A percentile compares a stretch with the other conserved stretches of the same genome.
Conservation (phyloP, 1,140 invertebrate genomes). For the Steinernema khuongi region DNA sequence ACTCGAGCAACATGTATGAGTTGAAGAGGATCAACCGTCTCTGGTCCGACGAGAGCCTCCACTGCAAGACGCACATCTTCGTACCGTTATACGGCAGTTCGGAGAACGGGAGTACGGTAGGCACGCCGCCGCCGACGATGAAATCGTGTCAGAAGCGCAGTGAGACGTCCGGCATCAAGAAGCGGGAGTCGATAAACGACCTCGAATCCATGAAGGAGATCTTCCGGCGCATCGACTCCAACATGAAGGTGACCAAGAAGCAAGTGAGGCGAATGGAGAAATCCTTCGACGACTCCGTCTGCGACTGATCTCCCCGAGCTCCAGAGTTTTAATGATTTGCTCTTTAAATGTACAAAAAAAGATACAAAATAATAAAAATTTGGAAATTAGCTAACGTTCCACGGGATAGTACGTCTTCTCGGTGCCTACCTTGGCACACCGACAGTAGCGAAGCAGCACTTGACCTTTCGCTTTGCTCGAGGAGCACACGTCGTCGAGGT, state of each 20-base stretch:
- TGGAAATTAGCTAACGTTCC: too few relatives aligned
- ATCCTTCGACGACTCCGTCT: background rate
- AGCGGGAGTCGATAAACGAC: background rate
- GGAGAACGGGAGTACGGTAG: background rate
- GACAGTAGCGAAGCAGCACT: background rate
- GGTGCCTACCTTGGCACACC: background rate
- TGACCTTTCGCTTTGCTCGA: background rate
- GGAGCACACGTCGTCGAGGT: background rate
- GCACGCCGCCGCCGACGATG: background rate
- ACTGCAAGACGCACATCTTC: constrained; percentile 2
- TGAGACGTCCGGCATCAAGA: background rate
- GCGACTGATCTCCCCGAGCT: background rate
- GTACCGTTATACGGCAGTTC: background rate
- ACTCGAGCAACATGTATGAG: constrained; percentile 6
- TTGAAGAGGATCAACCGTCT: background rate
- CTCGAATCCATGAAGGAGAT: constrained; percentile 4
- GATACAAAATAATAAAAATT: background rate
- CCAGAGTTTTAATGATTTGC: constrained; percentile 6
- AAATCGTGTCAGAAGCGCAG: background rate
- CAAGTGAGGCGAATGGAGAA: background rate
- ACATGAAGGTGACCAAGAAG: constrained; percentile 13
- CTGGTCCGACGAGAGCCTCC: constrained; percentile 9
- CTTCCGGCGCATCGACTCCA: background rate
- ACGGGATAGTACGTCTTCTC: background rate
- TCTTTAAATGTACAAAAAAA: background rate